These are phyloP conservation scores for Sibirionetta formosa DNA, from an alignment of 2,797 vertebrate genomes.

Conservation along the genomic window DNA sequence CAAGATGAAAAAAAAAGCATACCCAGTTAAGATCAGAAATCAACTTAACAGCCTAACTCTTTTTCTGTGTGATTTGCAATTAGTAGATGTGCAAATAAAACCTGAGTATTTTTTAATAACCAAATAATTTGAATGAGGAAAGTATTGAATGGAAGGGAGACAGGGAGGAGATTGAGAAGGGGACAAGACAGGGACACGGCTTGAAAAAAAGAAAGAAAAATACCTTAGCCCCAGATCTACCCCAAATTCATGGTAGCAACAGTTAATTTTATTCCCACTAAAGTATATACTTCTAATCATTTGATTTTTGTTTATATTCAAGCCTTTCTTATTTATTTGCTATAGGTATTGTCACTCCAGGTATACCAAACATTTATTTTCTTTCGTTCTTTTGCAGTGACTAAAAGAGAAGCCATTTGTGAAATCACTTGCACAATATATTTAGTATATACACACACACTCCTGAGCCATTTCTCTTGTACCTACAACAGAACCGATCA, in stretches of 20 bases:
- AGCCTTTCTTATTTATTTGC: neutral
- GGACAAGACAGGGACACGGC: neutral
- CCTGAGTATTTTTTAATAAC: neutral
- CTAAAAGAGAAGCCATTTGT: constrained; percentile 5
- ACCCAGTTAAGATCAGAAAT: constrained; percentile 45
- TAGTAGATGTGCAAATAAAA: neutral
- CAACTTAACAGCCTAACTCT: neutral
- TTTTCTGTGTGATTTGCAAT: neutral
- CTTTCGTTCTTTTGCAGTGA: neutral
- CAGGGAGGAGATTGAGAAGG: neutral
- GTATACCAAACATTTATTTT: neutral
- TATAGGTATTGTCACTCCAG: neutral
- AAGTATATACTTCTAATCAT: neutral
- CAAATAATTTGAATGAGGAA: neutral
- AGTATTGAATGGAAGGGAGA: neutral
- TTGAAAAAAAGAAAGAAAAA: neutral
- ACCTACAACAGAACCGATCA: neutral
- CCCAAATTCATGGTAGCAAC: neutral
- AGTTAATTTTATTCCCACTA: neutral
- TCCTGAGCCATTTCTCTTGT: neutral
- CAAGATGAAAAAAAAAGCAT: neutral
- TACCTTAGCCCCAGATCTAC: neutral
- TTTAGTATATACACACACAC: neutral
- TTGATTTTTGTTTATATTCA: neutral
- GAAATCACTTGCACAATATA: neutral